These are phyloP conservation scores for Brachirus orientalis DNA, from an alignment of 2,113 vertebrate genomes.

Conservation along the genomic window DNA sequence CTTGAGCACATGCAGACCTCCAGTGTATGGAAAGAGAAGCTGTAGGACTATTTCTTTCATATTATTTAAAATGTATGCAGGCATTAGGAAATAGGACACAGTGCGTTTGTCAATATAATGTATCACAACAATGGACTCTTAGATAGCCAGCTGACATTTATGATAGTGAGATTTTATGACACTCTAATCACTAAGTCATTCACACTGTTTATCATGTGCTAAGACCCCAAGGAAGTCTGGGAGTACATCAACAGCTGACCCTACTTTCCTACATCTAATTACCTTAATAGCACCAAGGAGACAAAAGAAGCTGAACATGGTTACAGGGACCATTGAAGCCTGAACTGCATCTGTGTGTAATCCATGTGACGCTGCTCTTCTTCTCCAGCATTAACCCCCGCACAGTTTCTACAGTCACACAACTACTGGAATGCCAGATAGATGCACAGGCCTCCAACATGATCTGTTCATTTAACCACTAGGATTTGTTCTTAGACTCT, in stretches of 20 bases:
- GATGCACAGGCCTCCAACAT: constrained; percentile 34
- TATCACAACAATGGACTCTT: not conserved
- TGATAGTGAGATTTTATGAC: constrained; percentile 14
- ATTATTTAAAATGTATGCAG: not conserved
- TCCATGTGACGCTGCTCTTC: not conserved
- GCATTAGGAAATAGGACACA: too few species aligned
- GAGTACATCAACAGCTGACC: constrained; percentile 29
- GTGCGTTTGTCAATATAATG: constrained; percentile 9
- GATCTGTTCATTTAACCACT: constrained; percentile 33
- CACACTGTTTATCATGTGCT: constrained; percentile 17
- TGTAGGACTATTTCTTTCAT: not conserved
- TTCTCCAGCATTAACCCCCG: constrained; percentile 3
- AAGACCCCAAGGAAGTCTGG: constrained; percentile 18
- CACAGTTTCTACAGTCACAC: constrained; percentile 32
- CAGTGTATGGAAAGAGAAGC: too few species aligned
- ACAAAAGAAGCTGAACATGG: constrained; percentile 26
- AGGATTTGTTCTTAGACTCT: constrained; percentile 37
- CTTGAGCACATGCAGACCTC: constrained; percentile 4
- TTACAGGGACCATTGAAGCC: constrained; percentile 52
- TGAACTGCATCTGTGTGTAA: constrained; percentile 39
- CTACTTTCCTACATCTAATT: constrained; percentile 49
- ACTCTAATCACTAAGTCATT: constrained; percentile 7
- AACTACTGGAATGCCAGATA: constrained; percentile 40
- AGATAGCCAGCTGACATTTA: constrained; percentile 22
- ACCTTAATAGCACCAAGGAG: constrained; percentile 54